phyloP scores from a whole-genome alignment of 2,113 vertebrate genomes.

The Ivindomyrus marchei region DNA sequence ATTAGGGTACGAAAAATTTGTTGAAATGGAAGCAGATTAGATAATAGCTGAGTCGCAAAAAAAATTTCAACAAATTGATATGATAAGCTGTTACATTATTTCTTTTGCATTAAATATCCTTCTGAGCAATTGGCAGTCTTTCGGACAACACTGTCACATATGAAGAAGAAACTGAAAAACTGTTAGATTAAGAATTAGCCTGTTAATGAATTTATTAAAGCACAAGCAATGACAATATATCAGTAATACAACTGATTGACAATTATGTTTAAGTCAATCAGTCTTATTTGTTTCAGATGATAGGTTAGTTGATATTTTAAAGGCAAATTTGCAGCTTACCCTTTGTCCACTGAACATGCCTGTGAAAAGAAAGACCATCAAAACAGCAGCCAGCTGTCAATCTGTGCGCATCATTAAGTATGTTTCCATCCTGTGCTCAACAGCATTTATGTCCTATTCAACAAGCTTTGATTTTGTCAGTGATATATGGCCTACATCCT shows the following conservation, averaged over 20 bases:
- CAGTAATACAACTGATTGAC: neutral
- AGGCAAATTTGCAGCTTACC: neutral
- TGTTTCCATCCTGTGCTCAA: neutral
- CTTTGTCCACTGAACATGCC: neutral
- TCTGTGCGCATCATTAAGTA: neutral
- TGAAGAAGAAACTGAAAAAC: neutral
- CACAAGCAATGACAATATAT: neutral
- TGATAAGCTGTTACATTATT: neutral
- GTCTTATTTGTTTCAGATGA: neutral
- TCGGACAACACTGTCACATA: neutral
- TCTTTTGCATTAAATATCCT: neutral
- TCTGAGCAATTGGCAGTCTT: neutral
- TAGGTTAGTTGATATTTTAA: neutral
- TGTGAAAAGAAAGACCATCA: neutral
- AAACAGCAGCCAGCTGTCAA: neutral
- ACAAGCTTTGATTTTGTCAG: neutral
- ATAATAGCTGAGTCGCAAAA: neutral
- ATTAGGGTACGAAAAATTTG: neutral
- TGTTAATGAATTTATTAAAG: neutral
- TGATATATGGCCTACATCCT: neutral
- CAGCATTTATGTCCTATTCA: neutral
- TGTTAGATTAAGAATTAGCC: neutral
- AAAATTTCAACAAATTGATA: neutral
- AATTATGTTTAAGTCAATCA: neutral
- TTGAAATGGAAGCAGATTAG: neutral